Conservation (phyloP, 2,888 invertebrate species). For the Holacanthella duospinosa region DNA sequence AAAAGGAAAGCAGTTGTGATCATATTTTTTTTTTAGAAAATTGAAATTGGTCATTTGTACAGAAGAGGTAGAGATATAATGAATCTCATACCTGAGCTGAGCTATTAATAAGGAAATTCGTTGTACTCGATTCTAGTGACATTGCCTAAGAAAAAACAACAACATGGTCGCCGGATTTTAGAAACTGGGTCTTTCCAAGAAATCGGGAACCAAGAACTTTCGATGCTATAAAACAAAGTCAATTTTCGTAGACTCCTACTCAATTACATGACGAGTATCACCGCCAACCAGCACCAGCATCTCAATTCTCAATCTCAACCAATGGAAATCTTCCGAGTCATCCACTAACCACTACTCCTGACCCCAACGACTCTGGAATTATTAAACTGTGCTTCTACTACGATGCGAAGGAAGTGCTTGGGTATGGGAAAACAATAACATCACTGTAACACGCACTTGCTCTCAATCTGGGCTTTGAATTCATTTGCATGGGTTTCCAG, state of each 20-base stretch:
- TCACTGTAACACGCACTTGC: constrained; percentile 94
- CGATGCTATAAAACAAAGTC: too few species aligned
- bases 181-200: too few species aligned
- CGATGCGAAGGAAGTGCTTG: not conserved
- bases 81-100: not conserved
- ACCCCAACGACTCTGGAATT: too few species aligned
- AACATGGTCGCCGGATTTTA: not conserved
- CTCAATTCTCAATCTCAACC: too few species aligned
- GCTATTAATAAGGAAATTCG: constrained; percentile 28
- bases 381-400: too few species aligned
- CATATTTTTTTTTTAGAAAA: not conserved
- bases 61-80: not conserved
- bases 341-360: too few species aligned
- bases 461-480: constrained; percentile 91
- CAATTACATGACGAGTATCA: too few species aligned
- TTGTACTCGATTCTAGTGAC: constrained; percentile 33
- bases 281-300: too few species aligned
- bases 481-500: constrained; percentile 95
- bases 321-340: too few species aligned
- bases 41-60: constrained; percentile 10
- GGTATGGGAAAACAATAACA: constrained; percentile 7
- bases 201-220: too few species aligned
- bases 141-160: constrained; percentile 8
- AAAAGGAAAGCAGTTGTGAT: not conserved
- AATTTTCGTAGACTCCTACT: too few species aligned